Evolutionary conservation across 64 coral and sea anemone species (phyloP), one percentile per base, ranked within the genome.

Genomic region (Stichodactyla helianthus): DNA sequence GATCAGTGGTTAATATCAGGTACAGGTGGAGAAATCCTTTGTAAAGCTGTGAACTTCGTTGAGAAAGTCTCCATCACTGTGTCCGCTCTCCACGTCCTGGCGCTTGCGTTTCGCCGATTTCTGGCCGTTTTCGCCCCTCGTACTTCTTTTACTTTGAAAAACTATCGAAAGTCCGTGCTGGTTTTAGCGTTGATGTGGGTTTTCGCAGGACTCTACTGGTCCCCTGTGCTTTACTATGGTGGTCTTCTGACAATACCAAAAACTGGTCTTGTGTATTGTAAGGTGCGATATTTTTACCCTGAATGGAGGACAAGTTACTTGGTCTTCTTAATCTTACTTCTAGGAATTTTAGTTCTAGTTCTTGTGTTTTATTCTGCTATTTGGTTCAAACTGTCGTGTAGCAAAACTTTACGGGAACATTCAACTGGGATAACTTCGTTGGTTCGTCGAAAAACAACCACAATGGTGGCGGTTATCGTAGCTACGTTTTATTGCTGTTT

Each of bases 61-160:
- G 89, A 90, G 83, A 90, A 90, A 27, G 82, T 90, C 4, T 85
- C 89, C 4, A 54, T 90, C 11, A 90, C 63, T 5, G 89, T 90
- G 7, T 85, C 89, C 6, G 55, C 82, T 11, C 68, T 90, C 1
- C 83, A 85, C 20, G 18, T 90, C 8, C 55, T 79, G 35, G 82
- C 83, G 8, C 25, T 90, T 51, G 89, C 89, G 11, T 18, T 85
- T 10, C 82, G 84, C 50, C 89, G 89, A n/a, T 90, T 85, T 85
- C 53, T 90, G 17, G 83, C 71, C 2, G 25, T 90, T 6, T 59
- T 85, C 20, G 60, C 51, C 16, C 89, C 89, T 59, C 54, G 58
- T 6, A 59, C 53, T 12, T 78, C 68, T 61, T 64, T 78, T 20
- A 86, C 82, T 31, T 50, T 26, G 6, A 93, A 53, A 68, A 79